phyloP scores from a whole-genome alignment of 2,113 vertebrate genomes.

The Carlito syrichta region DNA sequence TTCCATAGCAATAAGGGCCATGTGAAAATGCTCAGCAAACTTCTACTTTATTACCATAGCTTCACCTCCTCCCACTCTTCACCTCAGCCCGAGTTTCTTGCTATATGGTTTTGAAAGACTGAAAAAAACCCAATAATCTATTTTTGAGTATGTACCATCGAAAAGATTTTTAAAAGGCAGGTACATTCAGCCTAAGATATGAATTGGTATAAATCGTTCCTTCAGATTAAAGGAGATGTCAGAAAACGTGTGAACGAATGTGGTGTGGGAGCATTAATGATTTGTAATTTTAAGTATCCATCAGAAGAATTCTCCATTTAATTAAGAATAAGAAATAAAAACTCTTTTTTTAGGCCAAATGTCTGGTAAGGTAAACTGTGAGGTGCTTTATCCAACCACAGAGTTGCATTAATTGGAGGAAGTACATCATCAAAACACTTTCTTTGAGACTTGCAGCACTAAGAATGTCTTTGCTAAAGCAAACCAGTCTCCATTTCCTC shows the following conservation, averaged over 20 bases:
- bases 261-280: neutral
- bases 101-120: neutral
- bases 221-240: neutral
- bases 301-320: neutral
- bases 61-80: neutral
- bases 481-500: neutral
- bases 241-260: neutral
- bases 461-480: neutral
- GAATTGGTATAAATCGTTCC: neutral
- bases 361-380: neutral
- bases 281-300: neutral
- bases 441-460: neutral
- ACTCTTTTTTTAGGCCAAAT: neutral
- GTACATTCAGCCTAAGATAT: neutral
- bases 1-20: conserved; percentile 68
- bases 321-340: neutral
- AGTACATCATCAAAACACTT: neutral
- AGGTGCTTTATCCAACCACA: neutral
- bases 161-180: neutral
- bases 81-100: conserved; percentile 48
- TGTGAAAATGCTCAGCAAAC: conserved; percentile 52
- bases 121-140: conserved; percentile 8
- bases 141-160: neutral
- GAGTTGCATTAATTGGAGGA: neutral
- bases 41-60: neutral